Percentiles rank a stretch among this genome's conserved stretches.
Conservation (phyloP, 2,888 invertebrate species). For the Melanchra persicariae region DNA sequence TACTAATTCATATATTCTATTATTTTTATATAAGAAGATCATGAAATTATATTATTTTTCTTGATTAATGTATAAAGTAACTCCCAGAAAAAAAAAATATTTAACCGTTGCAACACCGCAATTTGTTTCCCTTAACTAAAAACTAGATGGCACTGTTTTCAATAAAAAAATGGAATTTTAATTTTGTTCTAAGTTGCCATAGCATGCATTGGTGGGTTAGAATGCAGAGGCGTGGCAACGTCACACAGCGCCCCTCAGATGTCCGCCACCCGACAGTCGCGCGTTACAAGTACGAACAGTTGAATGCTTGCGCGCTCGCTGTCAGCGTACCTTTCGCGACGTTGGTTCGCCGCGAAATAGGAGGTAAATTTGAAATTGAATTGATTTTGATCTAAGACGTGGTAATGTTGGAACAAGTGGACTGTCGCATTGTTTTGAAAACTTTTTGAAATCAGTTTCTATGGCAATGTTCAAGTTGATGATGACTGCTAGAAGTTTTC, state of each 20-base stretch:
- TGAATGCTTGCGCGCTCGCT: conserved; percentile 87
- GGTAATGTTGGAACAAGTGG: conserved; percentile 59
- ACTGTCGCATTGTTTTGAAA: conserved; percentile 33
- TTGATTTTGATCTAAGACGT: conserved; percentile 64
- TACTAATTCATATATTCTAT: no score
- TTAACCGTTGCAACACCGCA: no score
- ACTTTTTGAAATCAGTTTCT: conserved; percentile 4
- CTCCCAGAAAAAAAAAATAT: no score
- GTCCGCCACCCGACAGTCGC: conserved; percentile 84
- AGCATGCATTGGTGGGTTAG: conserved; percentile 74
- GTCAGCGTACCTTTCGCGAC: conserved; percentile 82
- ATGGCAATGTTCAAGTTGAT: not conserved
- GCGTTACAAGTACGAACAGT: conserved; percentile 86
- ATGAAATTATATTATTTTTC: no score
- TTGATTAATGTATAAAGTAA: no score
- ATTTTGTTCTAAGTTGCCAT: no score
- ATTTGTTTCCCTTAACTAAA: no score
- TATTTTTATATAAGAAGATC: no score
- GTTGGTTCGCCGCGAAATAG: conserved; percentile 81
- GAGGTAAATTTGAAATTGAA: conserved; percentile 83
- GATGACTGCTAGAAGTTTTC: conserved; percentile 18
- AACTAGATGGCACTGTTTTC: no score
- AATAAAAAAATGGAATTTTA: no score
- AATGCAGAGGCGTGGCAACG: conserved; percentile 83
- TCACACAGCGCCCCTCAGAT: conserved; percentile 82